A percentile compares a stretch with the other conserved stretches of the same genome.
Conservation (phyloP, 2,113 vertebrate genomes). For the Syngnathoides biaculeatus region DNA sequence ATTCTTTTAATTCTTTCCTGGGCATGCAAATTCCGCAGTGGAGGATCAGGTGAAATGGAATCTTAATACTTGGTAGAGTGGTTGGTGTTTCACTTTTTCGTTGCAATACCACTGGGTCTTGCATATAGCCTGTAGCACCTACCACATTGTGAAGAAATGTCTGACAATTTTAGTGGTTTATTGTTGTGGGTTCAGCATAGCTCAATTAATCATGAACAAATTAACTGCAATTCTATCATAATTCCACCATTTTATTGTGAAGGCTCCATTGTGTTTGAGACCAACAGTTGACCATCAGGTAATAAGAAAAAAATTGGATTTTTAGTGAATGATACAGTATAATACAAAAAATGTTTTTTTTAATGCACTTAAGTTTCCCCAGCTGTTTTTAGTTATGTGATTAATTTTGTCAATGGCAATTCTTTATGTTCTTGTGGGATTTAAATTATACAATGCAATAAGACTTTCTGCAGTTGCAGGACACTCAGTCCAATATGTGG, state of each 20-base stretch:
- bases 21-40: too few species aligned
- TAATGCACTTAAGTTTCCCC: neutral
- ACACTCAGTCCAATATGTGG: constrained; percentile 44
- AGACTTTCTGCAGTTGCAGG: constrained; percentile 34
- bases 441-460: constrained; percentile 41
- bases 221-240: neutral
- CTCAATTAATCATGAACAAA: neutral
- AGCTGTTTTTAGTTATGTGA: neutral
- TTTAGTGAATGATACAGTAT: neutral
- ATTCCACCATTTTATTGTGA: neutral
- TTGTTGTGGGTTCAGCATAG: neutral
- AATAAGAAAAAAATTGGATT: neutral
- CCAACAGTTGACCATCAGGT: neutral
- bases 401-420: constrained; percentile 27
- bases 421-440: constrained; percentile 16
- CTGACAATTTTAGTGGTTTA: neutral
- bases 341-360: neutral
- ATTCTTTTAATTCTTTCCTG: too few species aligned
- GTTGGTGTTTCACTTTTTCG: too few species aligned
- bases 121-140: too few species aligned
- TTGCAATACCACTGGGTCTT: too few species aligned
- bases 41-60: too few species aligned
- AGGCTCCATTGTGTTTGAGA: neutral
- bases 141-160: too few species aligned
- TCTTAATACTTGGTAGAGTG: too few species aligned